These are phyloP conservation scores for Poeciliopsis turneri DNA, from an alignment of 2,797 vertebrate genomes.

Conservation along the genomic window DNA sequence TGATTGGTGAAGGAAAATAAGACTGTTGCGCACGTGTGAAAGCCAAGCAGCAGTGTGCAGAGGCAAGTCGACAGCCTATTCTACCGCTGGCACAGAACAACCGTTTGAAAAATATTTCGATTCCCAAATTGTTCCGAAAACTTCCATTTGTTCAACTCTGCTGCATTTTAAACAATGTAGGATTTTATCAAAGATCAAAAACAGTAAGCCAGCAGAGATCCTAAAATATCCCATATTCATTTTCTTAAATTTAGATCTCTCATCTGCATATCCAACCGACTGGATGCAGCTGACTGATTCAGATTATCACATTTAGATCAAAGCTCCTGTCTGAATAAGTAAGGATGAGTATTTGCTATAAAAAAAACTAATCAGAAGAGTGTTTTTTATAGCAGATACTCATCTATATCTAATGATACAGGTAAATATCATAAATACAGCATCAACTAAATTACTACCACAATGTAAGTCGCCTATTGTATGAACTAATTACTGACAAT, in stretches of 20 bases:
- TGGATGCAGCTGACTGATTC: conserved; percentile 22
- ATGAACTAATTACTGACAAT: too few species aligned
- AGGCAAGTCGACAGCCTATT: conserved; percentile 10
- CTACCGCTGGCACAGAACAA: conserved; percentile 8
- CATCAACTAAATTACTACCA: not conserved
- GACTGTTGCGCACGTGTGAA: not conserved
- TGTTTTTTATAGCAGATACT: not conserved
- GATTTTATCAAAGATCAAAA: not conserved
- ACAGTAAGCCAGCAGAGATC: not conserved
- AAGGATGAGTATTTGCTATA: conserved; percentile 38
- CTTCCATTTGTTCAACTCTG: not conserved
- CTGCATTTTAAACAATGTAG: not conserved
- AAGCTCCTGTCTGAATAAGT: conserved; percentile 20
- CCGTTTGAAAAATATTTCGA: not conserved
- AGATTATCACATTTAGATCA: conserved; percentile 46
- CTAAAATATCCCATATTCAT: conserved; percentile 19
- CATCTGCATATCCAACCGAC: conserved; percentile 8
- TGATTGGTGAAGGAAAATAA: conserved; percentile 11
- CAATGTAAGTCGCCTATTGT: not conserved
- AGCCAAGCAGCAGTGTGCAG: conserved; percentile 7
- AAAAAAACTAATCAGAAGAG: not conserved
- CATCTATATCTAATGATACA: too few species aligned
- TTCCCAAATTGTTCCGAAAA: not conserved
- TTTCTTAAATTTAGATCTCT: conserved; percentile 15
- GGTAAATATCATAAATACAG: not conserved